These are phyloP conservation scores for Oryzias celebensis DNA, from an alignment of 2,113 vertebrate genomes.

Conservation along the genomic window DNA sequence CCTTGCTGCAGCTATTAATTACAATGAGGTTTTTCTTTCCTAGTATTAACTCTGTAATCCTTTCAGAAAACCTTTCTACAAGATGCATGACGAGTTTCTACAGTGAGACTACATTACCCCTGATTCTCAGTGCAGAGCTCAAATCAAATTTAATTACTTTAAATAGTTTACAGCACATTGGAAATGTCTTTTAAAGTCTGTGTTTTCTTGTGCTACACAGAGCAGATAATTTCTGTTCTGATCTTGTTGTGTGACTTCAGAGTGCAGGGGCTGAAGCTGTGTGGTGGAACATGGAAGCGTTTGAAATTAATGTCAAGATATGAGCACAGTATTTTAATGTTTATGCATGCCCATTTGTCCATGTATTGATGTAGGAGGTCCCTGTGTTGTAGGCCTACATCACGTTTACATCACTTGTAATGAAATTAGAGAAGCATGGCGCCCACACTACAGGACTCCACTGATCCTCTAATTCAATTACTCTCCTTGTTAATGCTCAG, in stretches of 20 bases:
- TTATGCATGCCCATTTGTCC: slow-evolving; percentile 4
- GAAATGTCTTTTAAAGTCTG: background rate
- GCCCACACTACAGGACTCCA: slow-evolving; percentile 66
- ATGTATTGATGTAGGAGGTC: slow-evolving; percentile 50
- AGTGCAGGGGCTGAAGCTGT: background rate
- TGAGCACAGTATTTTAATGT: background rate
- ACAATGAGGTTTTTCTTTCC: too few species aligned
- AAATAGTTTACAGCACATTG: slow-evolving; percentile 5
- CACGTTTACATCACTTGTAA: slow-evolving; percentile 76
- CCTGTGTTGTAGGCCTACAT: slow-evolving; percentile 51
- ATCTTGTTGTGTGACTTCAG: slow-evolving; percentile 3
- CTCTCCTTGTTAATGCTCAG: slow-evolving; percentile 64
- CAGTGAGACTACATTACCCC: background rate
- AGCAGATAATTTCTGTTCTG: background rate
- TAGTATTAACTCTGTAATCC: too few species aligned
- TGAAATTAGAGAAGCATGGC: slow-evolving; percentile 71
- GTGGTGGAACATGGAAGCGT: background rate
- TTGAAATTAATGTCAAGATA: background rate
- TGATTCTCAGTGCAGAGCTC: slow-evolving; percentile 4
- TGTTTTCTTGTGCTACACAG: slow-evolving; percentile 8
- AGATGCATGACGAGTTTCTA: too few species aligned
- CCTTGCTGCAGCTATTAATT: too few species aligned
- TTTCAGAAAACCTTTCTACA: too few species aligned
- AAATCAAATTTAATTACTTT: background rate
- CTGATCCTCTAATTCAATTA: slow-evolving; percentile 75